Base-by-base conservation (phyloP, 2,888 invertebrate genomes). In the Brachynemurus nebulosus region DNA sequence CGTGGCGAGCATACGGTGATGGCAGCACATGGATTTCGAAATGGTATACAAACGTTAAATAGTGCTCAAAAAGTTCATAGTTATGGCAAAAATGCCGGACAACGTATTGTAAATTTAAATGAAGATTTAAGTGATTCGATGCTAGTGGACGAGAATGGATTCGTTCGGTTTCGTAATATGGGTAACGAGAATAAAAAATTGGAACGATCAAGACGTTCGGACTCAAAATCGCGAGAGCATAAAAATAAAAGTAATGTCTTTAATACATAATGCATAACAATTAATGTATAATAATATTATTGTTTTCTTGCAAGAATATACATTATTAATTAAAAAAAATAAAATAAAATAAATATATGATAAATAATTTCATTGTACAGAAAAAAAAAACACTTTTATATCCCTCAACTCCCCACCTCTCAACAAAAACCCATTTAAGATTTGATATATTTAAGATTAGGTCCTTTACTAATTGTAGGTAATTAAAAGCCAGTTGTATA, bases 71-170 rank as follows among this genome's bases (percentile, higher is more conserved):
- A 44, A 20, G 37, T 25, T 8, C 59, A 57, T 38, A 53, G 50
- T 20, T 52, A 59, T 11, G 57, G 58, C 14, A 56, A 57, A 45
- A 59, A 59, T 36, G 59, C 58, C 17, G 59, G 60, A 5, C 55
- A 54, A 6, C 56, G 57, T 43, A 55, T 54, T 21, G 47, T 30
- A 47, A 43, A 45, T 47, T 18, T 40, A 42, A 17, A 20, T 23
- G 27, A 19, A n/a, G 44, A 44, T 20, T 69, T 74, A 39, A 70
- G 72, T 53, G 61, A 69, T 46, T 77, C 86, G 52, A 88, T 90
- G 86, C 67, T 90, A 50, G 86, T 89, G n/a, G 84, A 86, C 48
- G 90, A 91, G 59, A 85, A 89, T 58, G 89, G 90, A 4, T 88
- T 90, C 63, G 81, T 90, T 11, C 70, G 91, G 52, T 89, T 90